Evolutionary conservation across 1,140 invertebrate species (phyloP).

Genomic region (Pseudachorutes palmiensis): DNA sequence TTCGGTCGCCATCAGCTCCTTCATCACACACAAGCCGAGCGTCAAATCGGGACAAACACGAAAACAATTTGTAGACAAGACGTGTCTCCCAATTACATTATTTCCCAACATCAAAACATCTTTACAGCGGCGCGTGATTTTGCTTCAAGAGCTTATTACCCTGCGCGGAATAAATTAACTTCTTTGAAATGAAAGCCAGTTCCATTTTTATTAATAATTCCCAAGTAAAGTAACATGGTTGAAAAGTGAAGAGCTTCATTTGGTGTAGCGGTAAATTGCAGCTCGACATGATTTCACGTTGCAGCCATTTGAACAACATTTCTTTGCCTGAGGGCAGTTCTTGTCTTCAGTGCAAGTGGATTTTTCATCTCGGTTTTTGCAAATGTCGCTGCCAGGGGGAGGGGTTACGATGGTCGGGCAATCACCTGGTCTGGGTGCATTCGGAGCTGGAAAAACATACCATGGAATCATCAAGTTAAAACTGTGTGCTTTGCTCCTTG

Average conservation of each 20-base stretch:
- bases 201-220: no score
- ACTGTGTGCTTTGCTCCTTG: neutral
- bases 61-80: no score
- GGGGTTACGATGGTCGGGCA: constrained; percentile 35
- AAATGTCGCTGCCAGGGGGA: constrained; percentile 28
- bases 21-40: neutral
- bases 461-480: no score
- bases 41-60: no score
- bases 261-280: constrained; percentile 25
- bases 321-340: constrained; percentile 32
- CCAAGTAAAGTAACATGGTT: no score
- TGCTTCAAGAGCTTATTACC: no score
- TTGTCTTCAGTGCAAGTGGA: constrained; percentile 28
- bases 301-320: constrained; percentile 34
- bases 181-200: no score
- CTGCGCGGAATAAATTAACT: no score
- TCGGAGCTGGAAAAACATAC: constrained; percentile 28
- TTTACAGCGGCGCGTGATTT: no score
- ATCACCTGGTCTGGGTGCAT: constrained; percentile 23
- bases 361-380: constrained; percentile 21
- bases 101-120: no score
- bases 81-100: no score
- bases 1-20: neutral
- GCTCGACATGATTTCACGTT: constrained; percentile 21
- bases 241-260: no score